Percentiles rank a stretch among this genome's conserved stretches.
Conservation (phyloP, 2,888 invertebrate species). For the Drosophila tripunctata region DNA sequence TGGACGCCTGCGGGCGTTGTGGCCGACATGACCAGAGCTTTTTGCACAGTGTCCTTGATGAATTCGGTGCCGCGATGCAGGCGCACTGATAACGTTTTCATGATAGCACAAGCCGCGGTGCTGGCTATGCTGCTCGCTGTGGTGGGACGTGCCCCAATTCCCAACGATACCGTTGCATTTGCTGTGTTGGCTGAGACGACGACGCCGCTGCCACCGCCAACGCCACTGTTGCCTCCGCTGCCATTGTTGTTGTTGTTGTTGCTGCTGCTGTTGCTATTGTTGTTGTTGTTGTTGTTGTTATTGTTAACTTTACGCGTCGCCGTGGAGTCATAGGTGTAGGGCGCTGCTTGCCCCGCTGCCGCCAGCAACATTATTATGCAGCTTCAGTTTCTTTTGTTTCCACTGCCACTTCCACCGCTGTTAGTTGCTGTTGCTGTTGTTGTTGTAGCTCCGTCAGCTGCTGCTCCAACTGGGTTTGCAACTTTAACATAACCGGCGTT, state of each 20-base stretch:
- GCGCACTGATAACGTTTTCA: slow-evolving; percentile 81
- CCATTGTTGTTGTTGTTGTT: slow-evolving; percentile 36
- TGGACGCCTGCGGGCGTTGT: slow-evolving; percentile 44
- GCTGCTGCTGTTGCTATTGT: slow-evolving; percentile 43
- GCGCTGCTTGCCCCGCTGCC: slow-evolving; percentile 66
- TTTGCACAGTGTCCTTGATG: slow-evolving; percentile 82
- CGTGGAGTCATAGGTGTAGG: slow-evolving; percentile 56
- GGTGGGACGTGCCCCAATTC: slow-evolving; percentile 30
- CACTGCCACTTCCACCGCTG: neutral
- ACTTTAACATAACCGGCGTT: slow-evolving; percentile 64
- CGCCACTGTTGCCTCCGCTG: slow-evolving; percentile 24
- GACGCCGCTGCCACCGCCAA: too few species aligned
- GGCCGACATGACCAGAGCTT: slow-evolving; percentile 82
- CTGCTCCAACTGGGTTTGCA: slow-evolving; percentile 28
- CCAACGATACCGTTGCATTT: slow-evolving; percentile 20
- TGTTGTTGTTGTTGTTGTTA: slow-evolving; percentile 41
- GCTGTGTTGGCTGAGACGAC: slow-evolving; percentile 37
- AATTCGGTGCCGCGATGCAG: slow-evolving; percentile 82
- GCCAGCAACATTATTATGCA: slow-evolving; percentile 66
- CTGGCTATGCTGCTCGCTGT: slow-evolving; percentile 61
- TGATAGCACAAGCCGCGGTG: slow-evolving; percentile 67
- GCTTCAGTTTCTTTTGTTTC: slow-evolving; percentile 1
- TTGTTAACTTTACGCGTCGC: slow-evolving; percentile 51
- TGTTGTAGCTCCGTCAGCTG: slow-evolving; percentile 58
- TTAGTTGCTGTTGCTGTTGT: too few species aligned